Evolutionary conservation across 2,888 invertebrate species (phyloP).

Genomic region (Microdon myrmicae): DNA sequence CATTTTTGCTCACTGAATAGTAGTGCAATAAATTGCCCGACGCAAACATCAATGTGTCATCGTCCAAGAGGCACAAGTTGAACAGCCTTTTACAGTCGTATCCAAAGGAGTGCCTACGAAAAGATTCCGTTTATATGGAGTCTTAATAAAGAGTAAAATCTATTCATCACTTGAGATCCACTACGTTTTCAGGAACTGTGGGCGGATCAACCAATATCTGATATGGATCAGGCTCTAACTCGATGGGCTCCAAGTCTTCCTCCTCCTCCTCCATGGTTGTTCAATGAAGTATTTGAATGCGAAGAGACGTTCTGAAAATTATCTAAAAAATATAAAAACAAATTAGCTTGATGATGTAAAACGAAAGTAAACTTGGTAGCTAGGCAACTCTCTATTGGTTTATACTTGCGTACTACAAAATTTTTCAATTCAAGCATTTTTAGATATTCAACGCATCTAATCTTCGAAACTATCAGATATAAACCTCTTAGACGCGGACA

Average conservation of each 20-base stretch:
- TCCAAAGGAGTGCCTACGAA: conserved; percentile 81
- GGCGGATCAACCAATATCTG: neutral
- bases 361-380: conserved; percentile 28
- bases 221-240: conserved; percentile 12
- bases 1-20: conserved; percentile 74
- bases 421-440: no score
- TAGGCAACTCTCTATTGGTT: no score
- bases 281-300: no score
- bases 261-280: conserved; percentile 46
- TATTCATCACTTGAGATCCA: conserved; percentile 56
- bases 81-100: conserved; percentile 84
- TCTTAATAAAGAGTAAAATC: neutral
- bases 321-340: no score
- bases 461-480: no score
- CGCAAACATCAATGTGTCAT: conserved; percentile 78
- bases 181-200: conserved; percentile 56
- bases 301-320: no score
- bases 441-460: no score
- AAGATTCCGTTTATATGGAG: neutral
- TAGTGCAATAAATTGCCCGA: conserved; percentile 86
- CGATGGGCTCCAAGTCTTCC: conserved; percentile 48
- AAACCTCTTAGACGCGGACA: no score
- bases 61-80: conserved; percentile 82
- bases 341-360: neutral
- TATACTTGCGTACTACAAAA: no score